phyloP scores from a whole-genome alignment of 2,888 invertebrate genomes.

The Tortricodes alternella region DNA sequence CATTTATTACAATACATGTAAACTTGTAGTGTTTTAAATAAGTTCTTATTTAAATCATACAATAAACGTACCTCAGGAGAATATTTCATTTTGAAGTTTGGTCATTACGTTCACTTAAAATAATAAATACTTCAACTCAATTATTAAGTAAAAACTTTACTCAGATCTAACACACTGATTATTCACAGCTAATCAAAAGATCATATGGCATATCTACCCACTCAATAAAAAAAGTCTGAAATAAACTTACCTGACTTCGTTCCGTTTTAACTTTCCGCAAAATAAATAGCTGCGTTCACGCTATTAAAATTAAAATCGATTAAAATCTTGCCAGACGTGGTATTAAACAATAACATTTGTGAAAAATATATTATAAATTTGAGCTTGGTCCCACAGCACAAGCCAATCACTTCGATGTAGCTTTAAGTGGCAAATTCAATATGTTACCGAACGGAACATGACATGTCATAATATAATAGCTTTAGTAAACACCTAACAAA shows the following conservation, averaged over 20 bases:
- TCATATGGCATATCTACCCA: not conserved
- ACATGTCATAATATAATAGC: slow-evolving; percentile 10
- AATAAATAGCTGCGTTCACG: not conserved
- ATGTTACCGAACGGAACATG: not conserved
- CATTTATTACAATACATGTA: not conserved
- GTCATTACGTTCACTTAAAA: slow-evolving; percentile 15
- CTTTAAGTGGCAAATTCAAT: not conserved
- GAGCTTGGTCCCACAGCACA: no score
- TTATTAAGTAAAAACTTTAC: not conserved
- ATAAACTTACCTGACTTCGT: not conserved
- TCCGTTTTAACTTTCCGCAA: slow-evolving; percentile 3
- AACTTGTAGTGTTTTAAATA: no score
- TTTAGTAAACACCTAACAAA: slow-evolving; percentile 3
- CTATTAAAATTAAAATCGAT: not conserved
- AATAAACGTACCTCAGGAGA: slow-evolving; percentile 38
- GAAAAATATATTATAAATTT: no score
- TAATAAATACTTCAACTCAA: not conserved
- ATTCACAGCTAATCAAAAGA: not conserved
- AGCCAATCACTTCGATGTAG: not conserved
- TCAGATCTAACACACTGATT: no score
- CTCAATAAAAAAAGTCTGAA: not conserved
- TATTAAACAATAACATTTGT: no score
- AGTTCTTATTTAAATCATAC: not conserved
- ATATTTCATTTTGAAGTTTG: slow-evolving; percentile 34
- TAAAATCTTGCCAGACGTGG: not conserved